Conservation (phyloP, 2,797 vertebrate genomes). For the Syngnathus rostellatus region DNA sequence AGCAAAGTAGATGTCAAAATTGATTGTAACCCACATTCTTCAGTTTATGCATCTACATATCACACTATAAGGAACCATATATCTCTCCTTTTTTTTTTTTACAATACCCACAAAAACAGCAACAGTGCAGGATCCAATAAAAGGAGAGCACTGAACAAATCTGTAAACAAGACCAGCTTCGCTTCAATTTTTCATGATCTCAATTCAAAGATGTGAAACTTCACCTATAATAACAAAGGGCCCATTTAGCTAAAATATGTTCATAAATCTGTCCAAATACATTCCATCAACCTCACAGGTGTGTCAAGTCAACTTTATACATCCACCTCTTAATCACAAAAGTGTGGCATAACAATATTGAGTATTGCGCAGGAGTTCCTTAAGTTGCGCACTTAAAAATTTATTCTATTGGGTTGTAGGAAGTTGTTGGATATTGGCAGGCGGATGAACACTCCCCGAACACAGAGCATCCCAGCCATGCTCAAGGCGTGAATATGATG, state of each 20-base stretch:
- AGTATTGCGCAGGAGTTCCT: too few species aligned
- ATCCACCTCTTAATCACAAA: too few species aligned
- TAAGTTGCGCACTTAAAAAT: too few species aligned
- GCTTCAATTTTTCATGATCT: slow-evolving; percentile 43
- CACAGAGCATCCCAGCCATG: too few species aligned
- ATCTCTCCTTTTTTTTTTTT: slow-evolving; percentile 48
- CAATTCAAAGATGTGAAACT: background rate
- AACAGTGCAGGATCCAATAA: slow-evolving; percentile 16
- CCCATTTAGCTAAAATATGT: background rate
- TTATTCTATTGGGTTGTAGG: too few species aligned
- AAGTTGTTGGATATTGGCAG: too few species aligned
- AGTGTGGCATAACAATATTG: too few species aligned
- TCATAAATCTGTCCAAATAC: background rate
- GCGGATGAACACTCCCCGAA: too few species aligned
- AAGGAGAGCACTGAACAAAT: slow-evolving; percentile 35
- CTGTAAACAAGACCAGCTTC: slow-evolving; percentile 38
- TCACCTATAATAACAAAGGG: background rate
- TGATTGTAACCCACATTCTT: slow-evolving; percentile 84
- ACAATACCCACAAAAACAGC: slow-evolving; percentile 28
- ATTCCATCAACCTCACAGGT: background rate
- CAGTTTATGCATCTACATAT: slow-evolving; percentile 76
- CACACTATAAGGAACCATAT: slow-evolving; percentile 59
- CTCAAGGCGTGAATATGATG: too few species aligned
- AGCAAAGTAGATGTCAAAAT: slow-evolving; percentile 90
- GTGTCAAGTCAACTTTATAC: too few species aligned